phyloP scores from a whole-genome alignment of 2,888 invertebrate genomes.

The Glaucopsyche alexis region DNA sequence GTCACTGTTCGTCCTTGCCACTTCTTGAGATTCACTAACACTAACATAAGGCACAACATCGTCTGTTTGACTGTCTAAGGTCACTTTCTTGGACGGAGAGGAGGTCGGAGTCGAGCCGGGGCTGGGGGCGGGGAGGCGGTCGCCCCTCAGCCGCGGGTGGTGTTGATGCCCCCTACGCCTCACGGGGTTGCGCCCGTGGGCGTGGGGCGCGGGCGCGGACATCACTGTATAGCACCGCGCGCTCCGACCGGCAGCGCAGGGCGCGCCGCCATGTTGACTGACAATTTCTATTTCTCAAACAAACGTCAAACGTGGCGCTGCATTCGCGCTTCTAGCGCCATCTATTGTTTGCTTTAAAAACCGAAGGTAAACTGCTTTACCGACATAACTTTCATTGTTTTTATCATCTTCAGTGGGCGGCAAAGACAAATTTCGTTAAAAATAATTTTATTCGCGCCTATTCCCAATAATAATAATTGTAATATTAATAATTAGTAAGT shows the following conservation, averaged over 20 bases:
- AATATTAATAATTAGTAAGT: too few relatives aligned
- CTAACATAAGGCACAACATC: constrained; percentile 79
- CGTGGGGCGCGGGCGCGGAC: constrained; percentile 81
- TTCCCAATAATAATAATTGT: too few relatives aligned
- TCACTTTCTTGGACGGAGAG: constrained; percentile 73
- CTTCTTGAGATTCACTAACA: constrained; percentile 78
- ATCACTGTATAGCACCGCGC: constrained; percentile 69
- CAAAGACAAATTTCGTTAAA: constrained; percentile 44
- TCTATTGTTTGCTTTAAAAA: constrained; percentile 54
- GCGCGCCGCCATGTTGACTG: constrained; percentile 81
- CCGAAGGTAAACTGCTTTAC: constrained; percentile 58
- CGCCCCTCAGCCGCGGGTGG: constrained; percentile 84
- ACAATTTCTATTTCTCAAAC: constrained; percentile 53
- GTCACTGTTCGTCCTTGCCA: constrained; percentile 79
- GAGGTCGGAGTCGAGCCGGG: constrained; percentile 55
- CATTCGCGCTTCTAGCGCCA: constrained; percentile 60
- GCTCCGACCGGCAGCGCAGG: constrained; percentile 72
- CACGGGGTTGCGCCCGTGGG: constrained; percentile 80
- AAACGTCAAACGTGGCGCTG: constrained; percentile 64
- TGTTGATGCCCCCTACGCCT: constrained; percentile 87
- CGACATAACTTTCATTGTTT: constrained; percentile 49
- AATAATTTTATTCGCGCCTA: neutral
- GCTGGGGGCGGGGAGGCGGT: constrained; percentile 77
- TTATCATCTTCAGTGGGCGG: constrained; percentile 45
- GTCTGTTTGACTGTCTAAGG: constrained; percentile 69